Evolutionary conservation across 2,797 vertebrate species (phyloP).

Genomic region (Urocyon cinereoargenteus): DNA sequence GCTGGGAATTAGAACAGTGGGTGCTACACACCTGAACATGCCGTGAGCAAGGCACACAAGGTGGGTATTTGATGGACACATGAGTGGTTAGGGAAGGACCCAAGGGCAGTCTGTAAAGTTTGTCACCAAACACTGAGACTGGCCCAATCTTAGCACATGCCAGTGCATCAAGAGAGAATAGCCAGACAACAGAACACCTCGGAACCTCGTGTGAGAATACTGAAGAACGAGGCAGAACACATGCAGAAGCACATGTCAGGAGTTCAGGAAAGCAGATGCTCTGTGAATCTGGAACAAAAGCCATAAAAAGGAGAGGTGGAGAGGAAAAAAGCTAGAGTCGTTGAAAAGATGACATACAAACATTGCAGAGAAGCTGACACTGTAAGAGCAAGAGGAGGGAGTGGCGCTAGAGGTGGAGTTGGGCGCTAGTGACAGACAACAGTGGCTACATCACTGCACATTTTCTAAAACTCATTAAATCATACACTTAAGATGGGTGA

Average conservation of each 20-base stretch:
- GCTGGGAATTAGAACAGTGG: background rate
- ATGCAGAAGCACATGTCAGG: background rate
- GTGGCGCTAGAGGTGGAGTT: too few relatives aligned
- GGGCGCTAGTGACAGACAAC: too few relatives aligned
- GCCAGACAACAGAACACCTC: rapidly evolving
- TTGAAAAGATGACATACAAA: background rate
- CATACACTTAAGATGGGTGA: background rate
- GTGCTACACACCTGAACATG: rapidly evolving
- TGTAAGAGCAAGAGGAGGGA: background rate
- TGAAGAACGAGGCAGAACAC: background rate
- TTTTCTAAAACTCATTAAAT: background rate
- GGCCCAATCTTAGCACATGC: background rate
- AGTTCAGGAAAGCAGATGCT: background rate
- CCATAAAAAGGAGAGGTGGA: background rate
- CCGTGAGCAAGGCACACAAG: rapidly evolving
- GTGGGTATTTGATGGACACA: rapidly evolving
- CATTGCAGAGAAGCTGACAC: background rate
- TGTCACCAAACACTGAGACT: background rate
- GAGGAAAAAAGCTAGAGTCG: background rate
- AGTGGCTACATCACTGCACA: background rate
- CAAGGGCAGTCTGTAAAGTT: background rate
- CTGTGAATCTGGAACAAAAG: background rate
- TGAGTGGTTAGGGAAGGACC: background rate
- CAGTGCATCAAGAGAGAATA: background rate
- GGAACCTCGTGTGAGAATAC: background rate